Conservation (phyloP, 1,140 invertebrate genomes). For the Lysiphlebus fabarum region DNA sequence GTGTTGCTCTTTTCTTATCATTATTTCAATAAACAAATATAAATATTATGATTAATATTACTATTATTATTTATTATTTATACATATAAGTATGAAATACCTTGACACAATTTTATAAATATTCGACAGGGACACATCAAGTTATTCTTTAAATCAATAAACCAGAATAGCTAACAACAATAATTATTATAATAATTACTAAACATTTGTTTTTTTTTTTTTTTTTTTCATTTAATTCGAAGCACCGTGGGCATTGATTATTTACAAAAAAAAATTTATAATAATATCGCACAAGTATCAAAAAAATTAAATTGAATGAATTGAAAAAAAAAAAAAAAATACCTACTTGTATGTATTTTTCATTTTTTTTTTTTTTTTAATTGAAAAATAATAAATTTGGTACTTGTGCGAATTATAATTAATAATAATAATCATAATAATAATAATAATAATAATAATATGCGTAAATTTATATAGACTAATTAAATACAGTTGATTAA, state of each 20-base stretch:
- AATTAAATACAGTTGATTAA: neutral
- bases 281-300: neutral
- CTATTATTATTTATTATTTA: no score
- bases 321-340: neutral
- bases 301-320: neutral
- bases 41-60: no score
- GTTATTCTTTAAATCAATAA: no score
- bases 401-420: constrained; percentile 40
- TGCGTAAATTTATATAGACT: neutral
- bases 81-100: no score
- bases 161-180: no score
- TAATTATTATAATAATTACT: neutral
- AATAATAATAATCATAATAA: constrained; percentile 21
- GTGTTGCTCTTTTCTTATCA: no score
- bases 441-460: constrained; percentile 19
- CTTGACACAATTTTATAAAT: no score
- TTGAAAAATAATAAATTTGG: constrained; percentile 33
- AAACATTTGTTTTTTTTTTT: neutral
- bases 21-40: no score
- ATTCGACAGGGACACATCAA: no score
- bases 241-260: constrained; percentile 12
- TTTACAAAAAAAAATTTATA: constrained; percentile 6
- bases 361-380: neutral
- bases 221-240: neutral
- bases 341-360: neutral